Evolutionary conservation across 1,140 invertebrate genomes (phyloP).

Genomic region (Leptinotarsa texana): DNA sequence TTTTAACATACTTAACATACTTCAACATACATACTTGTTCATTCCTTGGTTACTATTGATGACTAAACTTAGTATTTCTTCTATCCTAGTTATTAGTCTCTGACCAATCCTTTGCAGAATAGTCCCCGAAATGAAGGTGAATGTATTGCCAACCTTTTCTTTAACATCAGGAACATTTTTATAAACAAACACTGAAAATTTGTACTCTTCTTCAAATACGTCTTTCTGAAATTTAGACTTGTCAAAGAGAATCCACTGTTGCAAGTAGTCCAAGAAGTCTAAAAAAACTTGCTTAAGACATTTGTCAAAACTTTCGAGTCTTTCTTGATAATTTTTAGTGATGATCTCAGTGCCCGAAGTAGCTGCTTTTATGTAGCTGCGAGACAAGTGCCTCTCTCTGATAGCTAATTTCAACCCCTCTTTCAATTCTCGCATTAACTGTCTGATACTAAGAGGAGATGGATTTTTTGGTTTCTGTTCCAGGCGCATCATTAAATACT

Average conservation of each 20-base stretch:
- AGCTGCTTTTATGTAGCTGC: constrained; percentile 70
- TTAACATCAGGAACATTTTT: constrained; percentile 72
- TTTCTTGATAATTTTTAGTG: constrained; percentile 59
- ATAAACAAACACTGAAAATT: constrained; percentile 71
- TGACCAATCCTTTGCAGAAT: constrained; percentile 60
- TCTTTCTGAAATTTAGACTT: constrained; percentile 72
- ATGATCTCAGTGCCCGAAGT: constrained; percentile 49
- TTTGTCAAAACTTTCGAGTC: constrained; percentile 74
- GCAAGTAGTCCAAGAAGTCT: constrained; percentile 75
- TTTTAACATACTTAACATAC: constrained; percentile 47
- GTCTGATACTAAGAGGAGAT: constrained; percentile 81
- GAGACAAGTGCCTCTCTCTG: constrained; percentile 73
- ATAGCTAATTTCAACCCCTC: constrained; percentile 81
- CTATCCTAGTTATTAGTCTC: constrained; percentile 59
- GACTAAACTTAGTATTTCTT: constrained; percentile 53
- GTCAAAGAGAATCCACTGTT: constrained; percentile 72
- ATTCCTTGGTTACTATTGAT: constrained; percentile 31
- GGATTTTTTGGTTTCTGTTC: constrained; percentile 83
- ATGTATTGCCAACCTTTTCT: constrained; percentile 67
- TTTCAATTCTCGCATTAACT: constrained; percentile 85
- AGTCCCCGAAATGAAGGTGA: constrained; percentile 63
- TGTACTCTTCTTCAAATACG: constrained; percentile 81
- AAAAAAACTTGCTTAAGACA: constrained; percentile 67
- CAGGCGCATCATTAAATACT: constrained; percentile 81
- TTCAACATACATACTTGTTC: constrained; percentile 44